phyloP scores from a whole-genome alignment of 2,797 vertebrate species.

The Anas georgica region DNA sequence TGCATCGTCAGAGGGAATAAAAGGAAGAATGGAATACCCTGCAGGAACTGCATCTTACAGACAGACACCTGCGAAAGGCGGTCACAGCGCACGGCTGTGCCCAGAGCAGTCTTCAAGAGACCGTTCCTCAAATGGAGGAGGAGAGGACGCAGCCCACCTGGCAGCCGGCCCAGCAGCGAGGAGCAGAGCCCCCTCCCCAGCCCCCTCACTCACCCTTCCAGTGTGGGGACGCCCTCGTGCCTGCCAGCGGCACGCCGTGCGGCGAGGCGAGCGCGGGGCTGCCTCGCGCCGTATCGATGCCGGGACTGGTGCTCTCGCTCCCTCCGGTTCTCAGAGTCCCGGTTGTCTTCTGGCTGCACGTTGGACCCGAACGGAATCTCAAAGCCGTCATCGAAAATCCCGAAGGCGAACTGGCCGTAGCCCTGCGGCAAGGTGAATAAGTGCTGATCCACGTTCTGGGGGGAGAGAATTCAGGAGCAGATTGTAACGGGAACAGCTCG shows the following conservation, averaged over 20 bases:
- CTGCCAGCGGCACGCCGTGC: conserved; percentile 86
- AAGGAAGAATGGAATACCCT: neutral
- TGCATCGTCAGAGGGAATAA: neutral
- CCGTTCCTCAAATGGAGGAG: fast-evolving
- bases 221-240: conserved; percentile 92
- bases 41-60: neutral
- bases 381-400: conserved; percentile 93
- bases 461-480: neutral
- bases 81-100: fast-evolving
- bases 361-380: conserved; percentile 86
- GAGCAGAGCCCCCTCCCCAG: fast-evolving
- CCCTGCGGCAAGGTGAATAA: conserved; percentile 91
- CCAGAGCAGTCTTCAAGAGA: neutral
- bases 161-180: neutral
- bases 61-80: fast-evolving
- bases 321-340: conserved; percentile 88
- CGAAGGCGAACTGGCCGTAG: conserved; percentile 91
- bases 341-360: conserved; percentile 84
- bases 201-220: conserved; percentile 85
- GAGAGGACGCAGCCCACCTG: fast-evolving
- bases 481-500: fast-evolving
- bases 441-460: conserved; percentile 89
- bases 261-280: conserved; percentile 89
- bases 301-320: conserved; percentile 91
- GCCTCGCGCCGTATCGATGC: conserved; percentile 88